Evolutionary conservation across 2,888 invertebrate genomes (phyloP).

Genomic region (Anarsia innoxiella): DNA sequence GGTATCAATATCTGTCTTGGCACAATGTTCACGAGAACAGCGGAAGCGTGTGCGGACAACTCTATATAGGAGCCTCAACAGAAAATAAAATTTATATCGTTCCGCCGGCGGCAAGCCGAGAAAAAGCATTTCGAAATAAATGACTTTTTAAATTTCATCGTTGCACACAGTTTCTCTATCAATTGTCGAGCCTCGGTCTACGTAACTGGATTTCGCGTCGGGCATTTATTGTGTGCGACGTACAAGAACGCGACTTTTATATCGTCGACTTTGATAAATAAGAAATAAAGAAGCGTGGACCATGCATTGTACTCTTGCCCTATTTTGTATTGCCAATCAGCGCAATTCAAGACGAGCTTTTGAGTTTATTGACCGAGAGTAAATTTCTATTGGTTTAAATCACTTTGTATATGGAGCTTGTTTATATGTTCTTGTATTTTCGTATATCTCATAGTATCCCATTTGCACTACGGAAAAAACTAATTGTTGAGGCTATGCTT

Average conservation of each 20-base stretch:
- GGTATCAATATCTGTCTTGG: no score
- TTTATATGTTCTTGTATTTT: no score
- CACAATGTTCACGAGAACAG: no score
- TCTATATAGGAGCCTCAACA: slow-evolving; percentile 48
- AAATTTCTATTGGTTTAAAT: no score
- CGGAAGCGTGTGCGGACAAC: no score
- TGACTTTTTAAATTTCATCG: slow-evolving; percentile 76
- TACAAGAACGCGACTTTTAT: slow-evolving; percentile 63
- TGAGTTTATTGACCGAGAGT: no score
- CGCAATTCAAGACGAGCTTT: slow-evolving; percentile 19
- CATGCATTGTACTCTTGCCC: slow-evolving; percentile 29
- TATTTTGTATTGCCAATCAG: slow-evolving; percentile 39
- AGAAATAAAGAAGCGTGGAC: slow-evolving; percentile 37
- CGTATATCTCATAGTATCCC: no score
- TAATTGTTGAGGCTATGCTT: no score
- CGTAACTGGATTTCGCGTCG: slow-evolving; percentile 68
- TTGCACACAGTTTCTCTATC: slow-evolving; percentile 75
- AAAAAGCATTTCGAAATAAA: slow-evolving; percentile 75
- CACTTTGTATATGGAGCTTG: no score
- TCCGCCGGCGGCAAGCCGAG: slow-evolving; percentile 66
- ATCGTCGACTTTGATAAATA: slow-evolving; percentile 44
- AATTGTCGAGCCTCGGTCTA: slow-evolving; percentile 68
- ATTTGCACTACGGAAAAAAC: no score
- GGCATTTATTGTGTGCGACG: slow-evolving; percentile 70
- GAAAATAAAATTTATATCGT: slow-evolving; percentile 74